A percentile compares a stretch with the other conserved stretches of the same genome.
These are phyloP conservation scores for Troilus luridus DNA, from an alignment of 2,888 invertebrate genomes.

Conservation along the genomic window DNA sequence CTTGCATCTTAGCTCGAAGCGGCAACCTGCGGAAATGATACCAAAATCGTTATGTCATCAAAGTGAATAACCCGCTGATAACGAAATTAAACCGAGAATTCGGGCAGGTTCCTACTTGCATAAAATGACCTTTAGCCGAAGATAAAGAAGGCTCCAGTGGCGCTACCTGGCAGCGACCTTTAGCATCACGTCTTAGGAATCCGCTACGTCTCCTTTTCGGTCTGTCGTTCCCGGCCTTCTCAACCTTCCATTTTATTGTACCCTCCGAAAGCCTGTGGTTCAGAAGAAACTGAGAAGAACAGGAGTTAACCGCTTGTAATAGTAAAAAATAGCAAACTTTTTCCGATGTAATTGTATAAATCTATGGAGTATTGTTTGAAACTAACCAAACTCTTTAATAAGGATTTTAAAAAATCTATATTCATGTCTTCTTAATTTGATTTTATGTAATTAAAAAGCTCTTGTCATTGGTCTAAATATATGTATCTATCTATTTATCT, in stretches of 20 bases:
- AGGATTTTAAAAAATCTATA: no score
- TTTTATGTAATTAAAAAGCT: no score
- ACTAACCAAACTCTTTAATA: no score
- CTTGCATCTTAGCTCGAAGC: no score
- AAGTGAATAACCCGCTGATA: background rate
- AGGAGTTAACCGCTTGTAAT: no score
- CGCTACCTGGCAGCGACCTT: background rate
- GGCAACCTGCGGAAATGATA: no score
- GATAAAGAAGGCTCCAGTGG: background rate
- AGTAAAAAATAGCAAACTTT: background rate
- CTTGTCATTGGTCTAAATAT: no score
- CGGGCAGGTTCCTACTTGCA: background rate
- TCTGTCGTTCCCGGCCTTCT: background rate
- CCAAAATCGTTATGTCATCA: background rate
- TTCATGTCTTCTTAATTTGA: no score
- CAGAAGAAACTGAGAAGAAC: no score
- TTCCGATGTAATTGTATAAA: no score
- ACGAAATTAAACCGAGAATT: background rate
- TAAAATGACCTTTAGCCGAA: conserved; percentile 1
- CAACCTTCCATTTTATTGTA: background rate
- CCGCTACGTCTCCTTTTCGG: conserved; percentile 14
- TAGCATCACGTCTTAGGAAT: background rate
- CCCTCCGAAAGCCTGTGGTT: background rate
- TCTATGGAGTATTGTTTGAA: no score
- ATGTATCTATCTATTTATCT: no score